Evolutionary conservation across 2,888 invertebrate species (phyloP).

Genomic region (Trachelus tabidus): DNA sequence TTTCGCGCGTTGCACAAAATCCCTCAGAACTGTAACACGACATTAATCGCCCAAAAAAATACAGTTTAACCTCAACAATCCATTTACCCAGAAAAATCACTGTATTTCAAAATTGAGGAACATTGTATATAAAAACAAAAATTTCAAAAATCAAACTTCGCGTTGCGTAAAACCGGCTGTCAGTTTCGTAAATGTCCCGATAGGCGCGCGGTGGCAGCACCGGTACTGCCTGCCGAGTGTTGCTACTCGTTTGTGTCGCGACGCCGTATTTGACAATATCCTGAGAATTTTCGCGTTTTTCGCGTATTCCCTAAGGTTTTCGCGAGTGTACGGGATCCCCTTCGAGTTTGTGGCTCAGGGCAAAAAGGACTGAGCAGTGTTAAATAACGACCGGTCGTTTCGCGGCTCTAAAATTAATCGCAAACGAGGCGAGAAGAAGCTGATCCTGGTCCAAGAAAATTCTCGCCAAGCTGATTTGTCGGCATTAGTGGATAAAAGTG

Average conservation of each 20-base stretch:
- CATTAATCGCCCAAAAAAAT: not conserved
- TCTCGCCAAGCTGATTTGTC: not conserved
- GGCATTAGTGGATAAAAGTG: not conserved
- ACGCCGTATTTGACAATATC: conserved; percentile 61
- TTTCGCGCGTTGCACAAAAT: not conserved
- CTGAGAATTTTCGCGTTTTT: conserved; percentile 44
- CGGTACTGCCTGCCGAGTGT: conserved; percentile 14
- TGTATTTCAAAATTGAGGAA: not conserved
- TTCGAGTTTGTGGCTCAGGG: not conserved
- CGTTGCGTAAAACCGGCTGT: not conserved
- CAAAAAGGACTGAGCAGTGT: not conserved
- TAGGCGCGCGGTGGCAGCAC: conserved; percentile 36
- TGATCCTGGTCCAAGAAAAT: not conserved
- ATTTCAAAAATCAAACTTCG: not conserved
- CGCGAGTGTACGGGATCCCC: not conserved
- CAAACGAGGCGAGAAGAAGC: not conserved
- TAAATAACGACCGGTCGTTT: not conserved
- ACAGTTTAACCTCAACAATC: not conserved
- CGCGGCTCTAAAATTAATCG: not conserved
- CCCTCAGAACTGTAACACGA: not conserved
- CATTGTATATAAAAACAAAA: not conserved
- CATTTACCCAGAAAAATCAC: not conserved
- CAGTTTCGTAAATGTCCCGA: not conserved
- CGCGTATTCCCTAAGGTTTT: conserved; percentile 17
- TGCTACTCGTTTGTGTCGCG: conserved; percentile 46